These are phyloP conservation scores for Crypturellus tataupa DNA, from an alignment of 2,797 vertebrate species.

Conservation along the genomic window DNA sequence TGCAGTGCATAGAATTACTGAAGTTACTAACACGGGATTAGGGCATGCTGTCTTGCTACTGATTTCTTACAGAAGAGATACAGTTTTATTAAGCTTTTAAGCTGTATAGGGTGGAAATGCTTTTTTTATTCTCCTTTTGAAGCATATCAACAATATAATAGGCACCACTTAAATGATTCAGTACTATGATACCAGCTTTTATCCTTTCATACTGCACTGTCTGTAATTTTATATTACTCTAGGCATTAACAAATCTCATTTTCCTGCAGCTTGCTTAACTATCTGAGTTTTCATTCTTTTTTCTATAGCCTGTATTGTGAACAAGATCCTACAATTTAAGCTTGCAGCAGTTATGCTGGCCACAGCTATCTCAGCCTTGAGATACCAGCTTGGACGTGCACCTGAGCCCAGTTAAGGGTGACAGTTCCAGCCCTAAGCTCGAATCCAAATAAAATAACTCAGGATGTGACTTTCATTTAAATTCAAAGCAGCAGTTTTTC, in stretches of 20 bases:
- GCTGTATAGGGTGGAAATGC: background rate
- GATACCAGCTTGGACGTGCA: background rate
- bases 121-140: background rate
- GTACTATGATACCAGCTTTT: background rate
- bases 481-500: background rate
- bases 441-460: background rate
- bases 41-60: background rate
- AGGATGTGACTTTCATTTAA: background rate
- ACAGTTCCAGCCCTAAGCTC: background rate
- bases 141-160: background rate
- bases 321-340: background rate
- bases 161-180: background rate
- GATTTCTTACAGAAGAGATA: background rate
- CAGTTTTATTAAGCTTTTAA: background rate
- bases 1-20: background rate
- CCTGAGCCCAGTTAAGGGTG: background rate
- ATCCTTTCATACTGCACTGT: background rate
- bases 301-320: background rate
- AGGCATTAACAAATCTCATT: background rate
- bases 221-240: background rate
- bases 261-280: background rate
- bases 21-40: background rate
- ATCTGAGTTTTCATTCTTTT: background rate
- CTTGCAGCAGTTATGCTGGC: background rate
- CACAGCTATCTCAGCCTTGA: rapidly evolving